These are phyloP conservation scores for Dasyurus viverrinus DNA, from an alignment of 2,113 vertebrate genomes.

Conservation along the genomic window DNA sequence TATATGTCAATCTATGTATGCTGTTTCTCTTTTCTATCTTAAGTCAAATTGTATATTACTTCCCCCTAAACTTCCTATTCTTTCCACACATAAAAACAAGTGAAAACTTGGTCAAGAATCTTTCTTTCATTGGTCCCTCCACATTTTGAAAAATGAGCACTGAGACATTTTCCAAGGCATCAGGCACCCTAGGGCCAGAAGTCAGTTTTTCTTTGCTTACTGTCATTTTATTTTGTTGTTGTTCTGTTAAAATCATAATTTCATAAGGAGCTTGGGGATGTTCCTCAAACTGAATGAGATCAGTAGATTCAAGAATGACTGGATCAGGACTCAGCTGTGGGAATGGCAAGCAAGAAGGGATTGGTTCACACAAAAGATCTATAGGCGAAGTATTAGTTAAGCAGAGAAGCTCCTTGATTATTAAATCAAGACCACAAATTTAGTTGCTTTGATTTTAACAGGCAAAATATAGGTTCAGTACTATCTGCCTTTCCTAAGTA, in stretches of 20 bases:
- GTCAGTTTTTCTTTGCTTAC: too few relatives aligned
- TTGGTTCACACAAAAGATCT: slow-evolving; percentile 95
- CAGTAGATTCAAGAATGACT: slow-evolving; percentile 85
- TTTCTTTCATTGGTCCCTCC: background rate
- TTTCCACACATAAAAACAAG: background rate
- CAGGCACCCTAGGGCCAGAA: too few relatives aligned
- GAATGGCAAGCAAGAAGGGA: slow-evolving; percentile 95
- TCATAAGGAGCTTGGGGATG: slow-evolving; percentile 77
- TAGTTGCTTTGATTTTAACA: slow-evolving; percentile 10
- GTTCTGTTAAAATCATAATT: too few relatives aligned
- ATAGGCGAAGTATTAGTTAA: slow-evolving; percentile 87
- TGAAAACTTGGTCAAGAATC: background rate
- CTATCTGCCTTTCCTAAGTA: slow-evolving; percentile 7
- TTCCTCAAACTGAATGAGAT: slow-evolving; percentile 96
- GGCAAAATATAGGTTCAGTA: slow-evolving; percentile 10
- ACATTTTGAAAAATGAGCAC: background rate
- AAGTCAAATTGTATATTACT: background rate
- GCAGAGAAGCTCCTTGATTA: slow-evolving; percentile 89
- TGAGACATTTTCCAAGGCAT: too few relatives aligned
- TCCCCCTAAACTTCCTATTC: background rate
- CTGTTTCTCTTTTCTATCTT: background rate
- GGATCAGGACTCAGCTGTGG: slow-evolving; percentile 95
- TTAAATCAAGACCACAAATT: slow-evolving; percentile 2
- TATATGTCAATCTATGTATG: background rate
- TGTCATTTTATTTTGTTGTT: too few relatives aligned